A percentile compares a stretch with the other conserved stretches of the same genome.
Evolutionary conservation across 2,888 invertebrate genomes (phyloP).

Genomic region (Eupelmus urozonus): DNA sequence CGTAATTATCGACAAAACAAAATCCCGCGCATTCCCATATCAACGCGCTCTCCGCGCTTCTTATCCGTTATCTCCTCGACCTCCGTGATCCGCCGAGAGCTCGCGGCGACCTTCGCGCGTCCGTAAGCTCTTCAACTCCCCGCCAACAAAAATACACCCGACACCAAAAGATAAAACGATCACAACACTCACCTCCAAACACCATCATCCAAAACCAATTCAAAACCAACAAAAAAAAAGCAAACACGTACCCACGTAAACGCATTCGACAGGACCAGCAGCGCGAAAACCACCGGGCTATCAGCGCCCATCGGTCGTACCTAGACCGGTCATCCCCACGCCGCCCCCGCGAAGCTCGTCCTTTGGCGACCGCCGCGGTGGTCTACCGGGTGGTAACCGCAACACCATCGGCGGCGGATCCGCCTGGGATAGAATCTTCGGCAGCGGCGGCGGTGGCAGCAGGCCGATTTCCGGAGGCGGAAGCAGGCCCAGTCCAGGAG

Average conservation of each 20-base stretch:
- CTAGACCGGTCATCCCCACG: not conserved
- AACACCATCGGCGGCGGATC: slow-evolving; percentile 68
- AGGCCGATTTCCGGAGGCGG: slow-evolving; percentile 8
- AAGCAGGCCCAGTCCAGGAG: not conserved
- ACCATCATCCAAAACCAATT: slow-evolving; percentile 2
- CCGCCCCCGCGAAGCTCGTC: slow-evolving; percentile 70
- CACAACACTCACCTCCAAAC: not conserved
- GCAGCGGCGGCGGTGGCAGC: slow-evolving; percentile 37
- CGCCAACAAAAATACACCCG: not conserved
- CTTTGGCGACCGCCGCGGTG: slow-evolving; percentile 63
- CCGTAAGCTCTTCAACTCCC: too few species aligned
- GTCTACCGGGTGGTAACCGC: slow-evolving; percentile 65
- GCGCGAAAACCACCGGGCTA: slow-evolving; percentile 60
- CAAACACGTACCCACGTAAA: slow-evolving; percentile 39
- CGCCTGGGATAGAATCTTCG: slow-evolving; percentile 68
- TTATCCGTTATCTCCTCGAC: slow-evolving; percentile 50
- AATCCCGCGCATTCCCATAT: not conserved
- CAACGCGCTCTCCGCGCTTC: not conserved
- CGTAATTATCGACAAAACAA: slow-evolving; percentile 2
- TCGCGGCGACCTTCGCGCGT: slow-evolving; percentile 35
- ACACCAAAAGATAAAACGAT: slow-evolving; percentile 10
- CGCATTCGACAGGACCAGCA: slow-evolving; percentile 65
- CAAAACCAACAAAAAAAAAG: slow-evolving; percentile 26
- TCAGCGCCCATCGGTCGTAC: slow-evolving; percentile 53
- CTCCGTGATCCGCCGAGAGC: slow-evolving; percentile 40